These are phyloP conservation scores for Gonioctena quinquepunctata DNA, from an alignment of 1,140 invertebrate species.

Conservation along the genomic window DNA sequence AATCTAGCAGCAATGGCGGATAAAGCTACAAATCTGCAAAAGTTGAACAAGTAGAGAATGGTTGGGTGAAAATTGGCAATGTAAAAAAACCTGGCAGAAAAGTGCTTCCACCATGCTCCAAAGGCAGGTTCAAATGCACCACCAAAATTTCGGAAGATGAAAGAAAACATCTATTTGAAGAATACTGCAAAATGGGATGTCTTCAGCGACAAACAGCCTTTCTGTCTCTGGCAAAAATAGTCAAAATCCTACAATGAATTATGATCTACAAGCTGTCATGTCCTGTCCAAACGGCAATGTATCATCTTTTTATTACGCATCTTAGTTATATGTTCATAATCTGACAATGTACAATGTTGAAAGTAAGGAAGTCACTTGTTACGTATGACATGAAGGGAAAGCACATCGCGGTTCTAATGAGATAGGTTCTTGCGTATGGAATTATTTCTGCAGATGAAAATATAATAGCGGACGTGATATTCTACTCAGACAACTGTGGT, in stretches of 20 bases:
- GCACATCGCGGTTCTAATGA: slow-evolving; percentile 53
- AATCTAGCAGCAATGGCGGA: slow-evolving; percentile 6
- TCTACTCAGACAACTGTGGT: background rate
- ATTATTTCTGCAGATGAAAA: slow-evolving; percentile 14
- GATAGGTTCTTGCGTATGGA: slow-evolving; percentile 50
- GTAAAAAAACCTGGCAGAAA: background rate
- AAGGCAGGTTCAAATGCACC: slow-evolving; percentile 4
- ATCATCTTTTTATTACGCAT: slow-evolving; percentile 52
- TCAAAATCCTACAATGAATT: background rate
- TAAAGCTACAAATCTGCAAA: background rate
- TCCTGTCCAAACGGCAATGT: slow-evolving; percentile 26
- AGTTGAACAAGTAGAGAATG: background rate
- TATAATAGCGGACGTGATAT: too few species aligned
- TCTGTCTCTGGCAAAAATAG: background rate
- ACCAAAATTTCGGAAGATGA: slow-evolving; percentile 11
- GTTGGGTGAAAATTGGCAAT: background rate
- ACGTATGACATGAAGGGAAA: slow-evolving; percentile 56
- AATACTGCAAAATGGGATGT: background rate
- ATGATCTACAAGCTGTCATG: background rate
- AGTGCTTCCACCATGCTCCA: slow-evolving; percentile 2
- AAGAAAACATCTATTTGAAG: background rate
- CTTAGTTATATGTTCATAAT: slow-evolving; percentile 55
- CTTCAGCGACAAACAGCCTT: background rate
- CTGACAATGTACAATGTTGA: slow-evolving; percentile 48
- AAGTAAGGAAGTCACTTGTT: slow-evolving; percentile 48